Evolutionary conservation across 2,113 vertebrate genomes (phyloP).

Genomic region (Telmatochromis sp.): DNA sequence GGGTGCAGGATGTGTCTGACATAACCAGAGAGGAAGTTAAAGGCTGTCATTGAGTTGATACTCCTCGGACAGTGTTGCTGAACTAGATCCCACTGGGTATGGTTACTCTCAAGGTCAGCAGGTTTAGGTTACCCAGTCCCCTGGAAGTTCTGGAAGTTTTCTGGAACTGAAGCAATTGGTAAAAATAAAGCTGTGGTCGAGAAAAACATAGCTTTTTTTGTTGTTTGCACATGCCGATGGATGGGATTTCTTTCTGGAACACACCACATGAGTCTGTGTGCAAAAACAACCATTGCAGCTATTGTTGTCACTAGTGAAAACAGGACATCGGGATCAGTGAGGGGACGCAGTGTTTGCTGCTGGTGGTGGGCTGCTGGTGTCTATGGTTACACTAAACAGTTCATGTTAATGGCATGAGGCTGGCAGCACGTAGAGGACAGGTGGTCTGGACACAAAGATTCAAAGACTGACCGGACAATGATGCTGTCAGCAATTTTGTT

Average conservation of each 20-base stretch:
- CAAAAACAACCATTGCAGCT: background rate
- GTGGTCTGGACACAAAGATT: slow-evolving; percentile 21
- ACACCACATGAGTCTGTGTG: background rate
- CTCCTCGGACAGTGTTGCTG: background rate
- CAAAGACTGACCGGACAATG: slow-evolving; percentile 2
- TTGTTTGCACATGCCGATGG: background rate
- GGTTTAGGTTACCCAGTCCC: slow-evolving; percentile 33
- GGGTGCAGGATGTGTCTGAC: slow-evolving; percentile 1
- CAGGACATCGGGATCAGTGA: slow-evolving; percentile 16
- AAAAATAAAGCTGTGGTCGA: background rate
- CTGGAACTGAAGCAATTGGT: background rate
- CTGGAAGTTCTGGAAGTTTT: background rate
- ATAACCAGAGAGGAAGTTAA: slow-evolving; percentile 29
- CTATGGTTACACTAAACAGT: slow-evolving; percentile 41
- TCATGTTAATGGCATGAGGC: background rate
- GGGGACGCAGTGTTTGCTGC: slow-evolving; percentile 7
- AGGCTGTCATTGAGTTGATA: background rate
- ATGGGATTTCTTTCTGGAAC: background rate
- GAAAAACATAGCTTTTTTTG: background rate
- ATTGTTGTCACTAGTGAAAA: slow-evolving; percentile 5
- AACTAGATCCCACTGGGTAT: slow-evolving; percentile 44
- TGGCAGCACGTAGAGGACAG: slow-evolving; percentile 12
- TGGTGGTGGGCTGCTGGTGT: slow-evolving; percentile 19
- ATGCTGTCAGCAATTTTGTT: background rate
- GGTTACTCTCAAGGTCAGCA: slow-evolving; percentile 41